Evolutionary conservation across 2,888 invertebrate species (phyloP).

Genomic region (Perizoma affinitatum): DNA sequence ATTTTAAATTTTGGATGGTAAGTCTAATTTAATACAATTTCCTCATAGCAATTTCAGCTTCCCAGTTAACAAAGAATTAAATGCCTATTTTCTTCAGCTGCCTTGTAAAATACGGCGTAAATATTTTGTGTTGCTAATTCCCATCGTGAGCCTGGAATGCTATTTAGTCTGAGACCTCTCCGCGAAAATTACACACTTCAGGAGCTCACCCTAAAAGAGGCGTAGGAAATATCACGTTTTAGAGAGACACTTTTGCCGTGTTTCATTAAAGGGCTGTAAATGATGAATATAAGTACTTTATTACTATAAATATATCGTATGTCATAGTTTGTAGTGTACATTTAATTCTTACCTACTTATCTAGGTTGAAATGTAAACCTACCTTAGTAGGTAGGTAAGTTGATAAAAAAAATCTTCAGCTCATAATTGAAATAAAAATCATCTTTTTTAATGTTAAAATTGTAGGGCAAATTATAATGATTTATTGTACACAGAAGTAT

Average conservation of each 20-base stretch:
- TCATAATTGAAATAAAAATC: no score
- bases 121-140: constrained; percentile 18
- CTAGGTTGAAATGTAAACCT: no score
- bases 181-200: constrained; percentile 22
- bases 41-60: background rate
- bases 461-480: constrained; percentile 3
- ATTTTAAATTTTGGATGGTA: constrained; percentile 47
- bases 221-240: constrained; percentile 6
- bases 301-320: no score
- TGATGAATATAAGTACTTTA: background rate
- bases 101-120: constrained; percentile 14
- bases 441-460: no score
- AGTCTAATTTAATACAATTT: constrained; percentile 37
- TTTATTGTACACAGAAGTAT: no score
- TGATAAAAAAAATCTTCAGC: no score
- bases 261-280: background rate
- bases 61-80: background rate
- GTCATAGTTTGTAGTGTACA: no score
- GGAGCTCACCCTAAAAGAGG: constrained; percentile 16
- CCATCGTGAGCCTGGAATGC: constrained; percentile 12
- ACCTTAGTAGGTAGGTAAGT: no score
- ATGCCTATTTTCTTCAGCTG: background rate
- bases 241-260: constrained; percentile 1
- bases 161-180: constrained; percentile 19
- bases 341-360: no score